These are phyloP conservation scores for Sternotherus odoratus DNA, from an alignment of 2,797 vertebrate genomes.

Conservation along the genomic window DNA sequence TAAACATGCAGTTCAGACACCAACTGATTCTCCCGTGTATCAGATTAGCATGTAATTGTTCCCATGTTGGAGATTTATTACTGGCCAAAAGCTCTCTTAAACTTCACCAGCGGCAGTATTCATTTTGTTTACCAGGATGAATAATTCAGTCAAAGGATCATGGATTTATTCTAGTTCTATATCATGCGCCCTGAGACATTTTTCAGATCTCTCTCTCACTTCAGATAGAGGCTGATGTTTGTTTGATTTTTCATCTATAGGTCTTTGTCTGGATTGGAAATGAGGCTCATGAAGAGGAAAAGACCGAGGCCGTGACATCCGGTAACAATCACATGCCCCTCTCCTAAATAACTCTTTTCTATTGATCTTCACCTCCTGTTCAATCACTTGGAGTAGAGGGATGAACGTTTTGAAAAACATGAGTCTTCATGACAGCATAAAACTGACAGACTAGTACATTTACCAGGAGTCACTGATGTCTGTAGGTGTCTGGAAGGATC, in stretches of 20 bases:
- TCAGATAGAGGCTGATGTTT: not conserved
- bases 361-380: not conserved
- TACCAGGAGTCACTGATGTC: not conserved
- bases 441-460: not conserved
- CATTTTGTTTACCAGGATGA: not conserved
- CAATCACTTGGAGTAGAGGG: not conserved
- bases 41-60: not conserved
- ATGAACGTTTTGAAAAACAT: not conserved
- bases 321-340: conserved; percentile 80
- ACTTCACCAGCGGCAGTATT: not conserved
- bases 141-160: fast-evolving
- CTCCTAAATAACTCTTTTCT: not conserved
- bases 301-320: conserved; percentile 91
- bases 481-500: not conserved
- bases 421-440: fast-evolving
- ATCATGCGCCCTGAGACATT: not conserved
- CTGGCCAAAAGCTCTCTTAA: not conserved
- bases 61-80: fast-evolving
- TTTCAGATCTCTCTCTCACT: not conserved
- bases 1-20: not conserved
- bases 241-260: conserved; percentile 72
- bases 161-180: fast-evolving
- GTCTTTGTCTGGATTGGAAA: conserved; percentile 98
- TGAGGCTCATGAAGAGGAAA: conserved; percentile 96
- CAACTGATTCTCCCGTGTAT: not conserved